Evolutionary conservation across 2,888 invertebrate genomes (phyloP), one percentile per base, ranked within the genome.

Genomic region (Branchinecta sandiegonensis): DNA sequence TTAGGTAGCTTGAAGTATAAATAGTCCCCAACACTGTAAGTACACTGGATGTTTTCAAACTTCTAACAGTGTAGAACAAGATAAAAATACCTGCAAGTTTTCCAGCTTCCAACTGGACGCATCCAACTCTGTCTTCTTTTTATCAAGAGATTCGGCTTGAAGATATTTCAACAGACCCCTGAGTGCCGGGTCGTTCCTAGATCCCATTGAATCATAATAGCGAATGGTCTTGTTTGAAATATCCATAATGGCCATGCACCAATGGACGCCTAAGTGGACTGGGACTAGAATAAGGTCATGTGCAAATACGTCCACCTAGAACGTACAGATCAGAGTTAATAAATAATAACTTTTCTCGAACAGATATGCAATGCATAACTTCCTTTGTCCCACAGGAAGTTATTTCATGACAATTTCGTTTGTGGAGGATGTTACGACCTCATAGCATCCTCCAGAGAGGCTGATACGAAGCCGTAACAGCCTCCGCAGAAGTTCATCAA

Each of bases 121-220:
- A 74, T 94, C 86, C 71, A 88, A 88, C 0, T 82, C 77, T 71
- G 79, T 75, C 66, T 89, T 88, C 77, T 90, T 93, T 78, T 97
- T 96, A 76, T 96, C 95, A 73, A 83, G 73, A 74, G 89, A 88
- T 77, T 97, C 97, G 65, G 87, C 88, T 69, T 83, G 80, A 65
- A 97, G 78, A 78, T 96, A 97, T 72, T 85, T 80, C 73, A 85
- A 79, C 12, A 96, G 64, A 9, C 23, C 76, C 68, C 74, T 79
- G 6, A 94, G 80, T 75, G 92, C 90, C 67, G 80, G 79, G 65
- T 83, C 80, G 80, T 96, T 94, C 63, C 83, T 80, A 1, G 87
- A 86, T 46, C 90, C 90, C 90, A 99, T 91, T 72, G 94, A 94
- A 79, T 97, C 96, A 74, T 89, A 92, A 78, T 95, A 97, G 63